Evolutionary conservation across 2,113 vertebrate genomes (phyloP).

Genomic region (Semnornis frantzii): DNA sequence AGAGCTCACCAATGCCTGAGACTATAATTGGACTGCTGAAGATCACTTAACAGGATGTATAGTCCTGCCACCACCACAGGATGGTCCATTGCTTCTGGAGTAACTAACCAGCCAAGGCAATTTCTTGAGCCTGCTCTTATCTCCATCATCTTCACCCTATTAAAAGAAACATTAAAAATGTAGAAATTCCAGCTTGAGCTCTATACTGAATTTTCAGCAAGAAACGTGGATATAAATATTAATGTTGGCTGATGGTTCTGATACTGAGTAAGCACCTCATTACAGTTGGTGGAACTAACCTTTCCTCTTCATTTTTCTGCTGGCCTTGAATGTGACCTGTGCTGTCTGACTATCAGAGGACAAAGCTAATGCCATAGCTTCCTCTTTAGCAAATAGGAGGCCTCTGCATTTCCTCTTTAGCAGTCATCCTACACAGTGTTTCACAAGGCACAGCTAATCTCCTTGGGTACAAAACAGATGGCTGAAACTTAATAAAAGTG

Average conservation of each 20-base stretch:
- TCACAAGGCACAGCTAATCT: not conserved
- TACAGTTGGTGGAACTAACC: not conserved
- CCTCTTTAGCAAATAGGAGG: not conserved
- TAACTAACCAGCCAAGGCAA: not conserved
- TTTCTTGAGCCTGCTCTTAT: not conserved
- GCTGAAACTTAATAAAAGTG: not conserved
- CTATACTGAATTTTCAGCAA: not conserved
- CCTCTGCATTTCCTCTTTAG: not conserved
- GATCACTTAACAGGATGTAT: not conserved
- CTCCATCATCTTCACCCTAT: not conserved
- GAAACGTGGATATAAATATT: not conserved
- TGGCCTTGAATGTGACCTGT: not conserved
- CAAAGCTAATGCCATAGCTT: not conserved
- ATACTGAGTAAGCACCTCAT: not conserved
- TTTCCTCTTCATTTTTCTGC: not conserved
- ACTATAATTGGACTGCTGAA: not conserved
- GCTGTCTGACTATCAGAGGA: not conserved
- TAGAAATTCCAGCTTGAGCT: not conserved
- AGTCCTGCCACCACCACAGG: not conserved
- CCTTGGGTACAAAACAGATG: conserved; percentile 16
- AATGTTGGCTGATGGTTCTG: not conserved
- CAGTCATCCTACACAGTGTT: not conserved
- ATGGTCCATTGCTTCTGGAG: not conserved
- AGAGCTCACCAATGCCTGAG: not conserved
- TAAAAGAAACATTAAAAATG: not conserved